Evolutionary conservation across 2,888 invertebrate genomes (phyloP), one percentile per base, ranked within the genome.

Genomic region (Rhamphomyia laevipes): DNA sequence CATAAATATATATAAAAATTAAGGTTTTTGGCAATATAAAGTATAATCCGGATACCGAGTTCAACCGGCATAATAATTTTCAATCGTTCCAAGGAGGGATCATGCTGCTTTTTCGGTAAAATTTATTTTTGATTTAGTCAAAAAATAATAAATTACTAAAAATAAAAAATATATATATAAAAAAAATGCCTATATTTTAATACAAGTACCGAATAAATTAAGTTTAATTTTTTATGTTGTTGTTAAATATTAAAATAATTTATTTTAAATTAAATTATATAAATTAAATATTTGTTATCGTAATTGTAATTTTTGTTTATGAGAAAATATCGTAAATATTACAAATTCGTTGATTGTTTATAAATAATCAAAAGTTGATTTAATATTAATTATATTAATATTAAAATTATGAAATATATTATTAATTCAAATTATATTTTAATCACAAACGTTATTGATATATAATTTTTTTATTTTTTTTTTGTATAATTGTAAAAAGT

Each of bases 31-130:
- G 92, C 73, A 93, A 89, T 80, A 87, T 93, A 74, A 79, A 78
- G 74, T 81, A 87, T 75, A 84, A 86, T 74, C 83, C 88, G 68
- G 81, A 80, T 68, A 81, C 84, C 65, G 83, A 85, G 70, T 85
- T 93, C 74, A 90, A 87, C 77, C 81, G 90, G 67, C 92, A 93
- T 81, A 93, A 92, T 82, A 92, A 93, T 81, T 92, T 93, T 81
- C 84, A 88, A 75, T 84, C 85, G 68, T 93, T 92, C 80, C 83
- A 86, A 76, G 84, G 86, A 74, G 86, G 87, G 71, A 81, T 93
- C 71, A 83, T 91, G 79, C 82, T 93, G 68, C 83, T 92, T 67
- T 92, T 92, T 80, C 86, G 91, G 90, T 85, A 83, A 85, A 84
- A 85, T 84, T 21, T 6, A 41, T 41, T 41, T 18, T 13, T 35